Percentiles rank a stretch among this genome's conserved stretches.
These are phyloP conservation scores for Sarcophaga caerulescens DNA, from an alignment of 2,888 invertebrate genomes.

Conservation along the genomic window DNA sequence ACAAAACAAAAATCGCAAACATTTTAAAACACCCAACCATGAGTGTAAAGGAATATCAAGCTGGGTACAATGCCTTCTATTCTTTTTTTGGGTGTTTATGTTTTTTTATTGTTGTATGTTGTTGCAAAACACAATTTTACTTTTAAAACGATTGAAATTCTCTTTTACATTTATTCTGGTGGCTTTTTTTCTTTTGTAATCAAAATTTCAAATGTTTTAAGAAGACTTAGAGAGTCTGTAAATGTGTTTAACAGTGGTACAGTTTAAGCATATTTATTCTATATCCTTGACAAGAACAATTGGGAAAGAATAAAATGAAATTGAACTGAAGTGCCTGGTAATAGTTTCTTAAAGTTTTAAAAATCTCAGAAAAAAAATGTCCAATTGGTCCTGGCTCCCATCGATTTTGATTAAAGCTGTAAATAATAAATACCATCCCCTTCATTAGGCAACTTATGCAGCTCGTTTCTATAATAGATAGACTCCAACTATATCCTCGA, in stretches of 20 bases:
- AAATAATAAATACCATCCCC: too few species aligned
- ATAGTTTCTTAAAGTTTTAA: too few species aligned
- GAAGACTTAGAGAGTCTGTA: neutral
- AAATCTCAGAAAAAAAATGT: too few species aligned
- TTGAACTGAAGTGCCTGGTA: too few species aligned
- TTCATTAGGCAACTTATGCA: too few species aligned
- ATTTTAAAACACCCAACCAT: neutral
- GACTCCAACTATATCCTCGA: too few species aligned
- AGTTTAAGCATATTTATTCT: neutral
- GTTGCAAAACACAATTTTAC: constrained; percentile 38
- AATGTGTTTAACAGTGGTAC: constrained; percentile 11
- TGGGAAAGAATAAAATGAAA: too few species aligned
- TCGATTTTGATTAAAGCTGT: too few species aligned
- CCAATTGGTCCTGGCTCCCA: too few species aligned
- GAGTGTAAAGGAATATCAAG: constrained; percentile 48
- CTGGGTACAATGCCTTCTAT: constrained; percentile 33
- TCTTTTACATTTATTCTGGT: neutral
- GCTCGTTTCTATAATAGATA: too few species aligned
- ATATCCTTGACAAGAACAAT: neutral
- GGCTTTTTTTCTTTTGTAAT: neutral
- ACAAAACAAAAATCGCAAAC: neutral
- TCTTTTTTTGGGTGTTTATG: constrained; percentile 6
- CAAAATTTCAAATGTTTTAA: constrained; percentile 20
- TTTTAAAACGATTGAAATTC: constrained; percentile 40
- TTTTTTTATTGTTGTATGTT: neutral